phyloP scores from a whole-genome alignment of 2,888 invertebrate species.

The Watsonalla binaria region DNA sequence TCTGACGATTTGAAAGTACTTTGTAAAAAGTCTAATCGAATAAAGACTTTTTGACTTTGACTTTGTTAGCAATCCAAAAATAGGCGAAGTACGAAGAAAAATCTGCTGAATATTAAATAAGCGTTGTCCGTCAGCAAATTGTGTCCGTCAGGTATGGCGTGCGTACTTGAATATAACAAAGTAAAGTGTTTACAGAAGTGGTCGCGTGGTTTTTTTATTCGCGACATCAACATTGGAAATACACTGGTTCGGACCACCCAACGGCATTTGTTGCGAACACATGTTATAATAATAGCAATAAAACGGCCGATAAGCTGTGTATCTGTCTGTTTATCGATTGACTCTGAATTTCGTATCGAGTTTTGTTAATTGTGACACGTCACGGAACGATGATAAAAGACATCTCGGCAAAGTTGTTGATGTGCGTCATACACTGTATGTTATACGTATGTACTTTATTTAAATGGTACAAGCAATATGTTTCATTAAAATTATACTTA shows the following conservation, averaged over 20 bases:
- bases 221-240: constrained; percentile 31
- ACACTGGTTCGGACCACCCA: constrained; percentile 41
- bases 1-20: no score
- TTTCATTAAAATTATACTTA: no score
- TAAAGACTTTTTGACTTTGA: no score
- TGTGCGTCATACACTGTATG: not conserved
- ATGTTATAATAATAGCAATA: constrained; percentile 40
- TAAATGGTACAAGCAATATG: not conserved
- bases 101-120: not conserved
- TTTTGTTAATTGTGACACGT: constrained; percentile 27
- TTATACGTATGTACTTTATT: not conserved
- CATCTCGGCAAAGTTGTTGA: constrained; percentile 5
- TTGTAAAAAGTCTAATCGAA: no score
- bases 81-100: not conserved
- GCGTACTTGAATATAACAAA: constrained; percentile 28
- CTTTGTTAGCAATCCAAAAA: not conserved
- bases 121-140: not conserved
- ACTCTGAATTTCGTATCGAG: constrained; percentile 30
- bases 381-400: constrained; percentile 19
- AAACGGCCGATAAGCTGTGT: constrained; percentile 45
- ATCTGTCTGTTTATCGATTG: constrained; percentile 35
- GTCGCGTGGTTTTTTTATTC: constrained; percentile 29
- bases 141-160: not conserved
- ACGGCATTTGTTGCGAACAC: constrained; percentile 28
- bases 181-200: constrained; percentile 52